Conservation (phyloP, 2,797 vertebrate genomes). For the Oryzias sinensis region DNA sequence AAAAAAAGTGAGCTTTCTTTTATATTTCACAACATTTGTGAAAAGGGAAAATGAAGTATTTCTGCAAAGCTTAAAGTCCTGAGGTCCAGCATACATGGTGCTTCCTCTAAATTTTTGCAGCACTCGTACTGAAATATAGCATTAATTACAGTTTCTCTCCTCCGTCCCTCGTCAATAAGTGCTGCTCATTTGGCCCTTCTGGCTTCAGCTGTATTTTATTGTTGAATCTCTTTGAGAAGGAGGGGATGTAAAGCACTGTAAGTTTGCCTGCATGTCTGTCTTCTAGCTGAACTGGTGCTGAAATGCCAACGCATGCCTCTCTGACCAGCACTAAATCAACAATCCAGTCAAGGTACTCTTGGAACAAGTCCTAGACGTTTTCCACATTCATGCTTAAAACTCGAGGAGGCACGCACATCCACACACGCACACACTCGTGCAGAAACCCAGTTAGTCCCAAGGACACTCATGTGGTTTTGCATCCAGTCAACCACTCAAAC, state of each 20-base stretch:
- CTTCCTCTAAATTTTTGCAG: conserved; percentile 43
- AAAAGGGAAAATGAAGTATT: conserved; percentile 59
- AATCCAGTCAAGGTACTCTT: conserved; percentile 55
- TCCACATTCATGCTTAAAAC: conserved; percentile 53
- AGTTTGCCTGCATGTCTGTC: conserved; percentile 15
- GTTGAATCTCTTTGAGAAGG: conserved; percentile 68
- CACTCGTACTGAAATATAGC: conserved; percentile 41
- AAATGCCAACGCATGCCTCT: conserved; percentile 64
- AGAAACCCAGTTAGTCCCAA: conserved; percentile 51
- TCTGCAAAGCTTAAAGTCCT: conserved; percentile 41
- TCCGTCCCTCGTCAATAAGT: conserved; percentile 18
- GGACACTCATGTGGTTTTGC: conserved; percentile 70
- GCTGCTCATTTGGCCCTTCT: conserved; percentile 17
- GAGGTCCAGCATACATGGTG: conserved; percentile 34
- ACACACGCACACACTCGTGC: conserved; percentile 15
- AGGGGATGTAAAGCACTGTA: background rate
- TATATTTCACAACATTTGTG: conserved; percentile 62
- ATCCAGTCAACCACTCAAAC: conserved; percentile 66
- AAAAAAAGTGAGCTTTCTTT: conserved; percentile 48
- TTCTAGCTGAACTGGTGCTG: conserved; percentile 43
- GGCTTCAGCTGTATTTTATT: conserved; percentile 55
- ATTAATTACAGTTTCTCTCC: conserved; percentile 27
- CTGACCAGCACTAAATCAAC: conserved; percentile 71
- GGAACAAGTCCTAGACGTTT: conserved; percentile 67
- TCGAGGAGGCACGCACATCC: conserved; percentile 23